Evolutionary conservation across 2,113 vertebrate genomes (phyloP).

Genomic region (Ptyas mucosa): DNA sequence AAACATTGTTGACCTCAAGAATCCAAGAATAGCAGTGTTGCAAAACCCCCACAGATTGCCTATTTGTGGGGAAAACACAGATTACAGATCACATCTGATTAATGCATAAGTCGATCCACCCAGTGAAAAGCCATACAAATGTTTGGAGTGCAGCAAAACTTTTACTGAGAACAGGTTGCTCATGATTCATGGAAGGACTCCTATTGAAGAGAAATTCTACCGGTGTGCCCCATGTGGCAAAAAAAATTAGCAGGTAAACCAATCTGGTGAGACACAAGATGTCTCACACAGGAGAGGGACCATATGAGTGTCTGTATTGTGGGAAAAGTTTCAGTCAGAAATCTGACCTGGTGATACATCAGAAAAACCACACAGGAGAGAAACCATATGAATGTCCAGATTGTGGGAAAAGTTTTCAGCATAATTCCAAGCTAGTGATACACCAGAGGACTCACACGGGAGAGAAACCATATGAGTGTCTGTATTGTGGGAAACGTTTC

Average conservation of each 20-base stretch:
- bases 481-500: neutral
- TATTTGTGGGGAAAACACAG: neutral
- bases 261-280: neutral
- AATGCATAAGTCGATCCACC: neutral
- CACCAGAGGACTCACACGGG: neutral
- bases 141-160: neutral
- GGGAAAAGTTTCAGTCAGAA: neutral
- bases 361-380: neutral
- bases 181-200: neutral
- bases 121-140: constrained; percentile 56
- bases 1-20: neutral
- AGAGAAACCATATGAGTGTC: neutral
- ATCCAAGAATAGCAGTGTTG: neutral
- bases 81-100: neutral
- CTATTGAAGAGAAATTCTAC: neutral
- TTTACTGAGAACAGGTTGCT: neutral
- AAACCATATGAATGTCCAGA: neutral
- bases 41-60: neutral
- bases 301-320: neutral
- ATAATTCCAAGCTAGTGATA: neutral
- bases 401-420: neutral
- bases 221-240: neutral
- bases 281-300: neutral
- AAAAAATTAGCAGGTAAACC: neutral
- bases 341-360: too few species aligned